phyloP scores from a whole-genome alignment of 2,113 vertebrate species.

The Trachemys scripta region DNA sequence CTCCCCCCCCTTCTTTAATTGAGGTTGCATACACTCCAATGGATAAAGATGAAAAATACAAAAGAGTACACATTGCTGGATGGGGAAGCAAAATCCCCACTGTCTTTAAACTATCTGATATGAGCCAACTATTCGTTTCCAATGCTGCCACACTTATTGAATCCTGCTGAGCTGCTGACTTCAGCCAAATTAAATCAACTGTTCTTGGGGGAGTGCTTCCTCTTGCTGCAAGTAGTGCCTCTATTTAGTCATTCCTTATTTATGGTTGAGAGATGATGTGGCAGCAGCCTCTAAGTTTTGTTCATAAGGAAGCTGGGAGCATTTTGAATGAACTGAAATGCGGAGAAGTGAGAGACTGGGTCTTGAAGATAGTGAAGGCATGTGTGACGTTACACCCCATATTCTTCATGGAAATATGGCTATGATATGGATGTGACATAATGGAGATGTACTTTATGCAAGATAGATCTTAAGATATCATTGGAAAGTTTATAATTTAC shows the following conservation, averaged over 20 bases:
- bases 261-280: background rate
- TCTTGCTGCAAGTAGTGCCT: background rate
- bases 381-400: background rate
- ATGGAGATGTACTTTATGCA: too few relatives aligned
- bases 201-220: background rate
- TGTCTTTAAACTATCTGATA: background rate
- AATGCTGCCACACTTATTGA: background rate
- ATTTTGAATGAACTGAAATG: background rate
- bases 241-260: background rate
- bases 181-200: background rate
- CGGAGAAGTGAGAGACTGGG: background rate
- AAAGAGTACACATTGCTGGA: background rate
- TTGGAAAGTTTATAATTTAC: too few relatives aligned
- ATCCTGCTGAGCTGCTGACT: background rate
- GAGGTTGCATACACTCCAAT: background rate
- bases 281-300: background rate
- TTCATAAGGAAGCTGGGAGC: background rate
- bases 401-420: too few relatives aligned
- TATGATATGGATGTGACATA: too few relatives aligned
- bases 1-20: background rate
- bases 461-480: too few relatives aligned
- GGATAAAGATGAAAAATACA: background rate
- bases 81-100: background rate
- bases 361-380: fast-evolving
- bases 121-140: background rate